Evolutionary conservation across 2,113 vertebrate genomes (phyloP).

Genomic region (Anolis sagrei): DNA sequence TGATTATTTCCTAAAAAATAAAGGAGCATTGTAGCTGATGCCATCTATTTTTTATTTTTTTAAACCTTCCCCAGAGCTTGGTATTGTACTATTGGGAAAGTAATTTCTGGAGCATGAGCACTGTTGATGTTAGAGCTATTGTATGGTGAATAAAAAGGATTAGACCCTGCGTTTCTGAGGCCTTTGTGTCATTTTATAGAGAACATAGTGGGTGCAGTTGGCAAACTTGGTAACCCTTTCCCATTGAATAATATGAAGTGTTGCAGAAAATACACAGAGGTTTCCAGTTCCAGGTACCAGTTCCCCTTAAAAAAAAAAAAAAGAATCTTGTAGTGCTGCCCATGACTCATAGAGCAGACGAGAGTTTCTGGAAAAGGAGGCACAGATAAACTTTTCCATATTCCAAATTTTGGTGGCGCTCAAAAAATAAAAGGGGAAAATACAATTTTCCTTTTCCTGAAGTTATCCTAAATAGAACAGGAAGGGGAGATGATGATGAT

Average conservation of each 20-base stretch:
- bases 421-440: too few relatives aligned
- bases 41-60: constrained; percentile 70
- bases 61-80: constrained; percentile 54
- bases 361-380: too few relatives aligned
- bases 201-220: constrained; percentile 56
- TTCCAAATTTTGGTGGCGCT: too few relatives aligned
- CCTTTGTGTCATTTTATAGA: constrained; percentile 67
- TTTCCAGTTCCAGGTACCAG: not conserved
- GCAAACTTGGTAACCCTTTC: constrained; percentile 64
- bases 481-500: too few relatives aligned
- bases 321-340: not conserved
- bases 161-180: constrained; percentile 44
- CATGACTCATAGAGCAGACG: not conserved
- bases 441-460: not conserved
- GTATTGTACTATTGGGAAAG: constrained; percentile 69
- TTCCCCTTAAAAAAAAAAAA: not conserved
- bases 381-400: not conserved
- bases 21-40: constrained; percentile 62
- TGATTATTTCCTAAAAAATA: constrained; percentile 64
- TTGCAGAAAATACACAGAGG: not conserved
- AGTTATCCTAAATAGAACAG: not conserved
- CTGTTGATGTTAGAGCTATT: constrained; percentile 74
- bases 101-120: constrained; percentile 75
- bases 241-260: constrained; percentile 46
- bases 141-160: constrained; percentile 69